Percentiles rank a stretch among this genome's conserved stretches.
Conservation (phyloP, 2,797 vertebrate species). For the Crossoptilon crossoptilon region DNA sequence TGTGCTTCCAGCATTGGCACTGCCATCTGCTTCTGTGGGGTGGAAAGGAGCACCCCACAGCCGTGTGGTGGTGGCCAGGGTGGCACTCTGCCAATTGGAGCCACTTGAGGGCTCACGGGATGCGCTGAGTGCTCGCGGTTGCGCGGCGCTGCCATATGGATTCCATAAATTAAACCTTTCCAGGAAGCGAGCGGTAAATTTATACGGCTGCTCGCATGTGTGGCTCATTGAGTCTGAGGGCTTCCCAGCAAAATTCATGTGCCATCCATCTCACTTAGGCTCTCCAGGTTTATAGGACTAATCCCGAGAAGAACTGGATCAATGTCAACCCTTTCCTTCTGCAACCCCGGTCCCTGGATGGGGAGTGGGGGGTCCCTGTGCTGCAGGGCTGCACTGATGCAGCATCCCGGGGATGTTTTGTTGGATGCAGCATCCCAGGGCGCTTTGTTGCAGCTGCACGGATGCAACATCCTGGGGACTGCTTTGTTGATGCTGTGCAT, state of each 20-base stretch:
- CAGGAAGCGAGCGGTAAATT: constrained; percentile 64
- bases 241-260: constrained; percentile 21
- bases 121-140: not conserved
- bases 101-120: constrained; percentile 44
- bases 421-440: rapidly evolving
- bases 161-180: constrained; percentile 78
- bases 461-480: not conserved
- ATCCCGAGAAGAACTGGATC: not conserved
- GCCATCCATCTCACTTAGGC: not conserved
- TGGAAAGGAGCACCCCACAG: not conserved
- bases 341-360: not conserved
- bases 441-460: not conserved
- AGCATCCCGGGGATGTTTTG: not conserved
- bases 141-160: constrained; percentile 70
- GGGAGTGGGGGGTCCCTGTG: rapidly evolving
- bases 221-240: constrained; percentile 40
- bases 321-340: not conserved
- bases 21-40: not conserved
- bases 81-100: constrained; percentile 42
- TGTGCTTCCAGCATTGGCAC: not conserved
- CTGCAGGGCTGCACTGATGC: rapidly evolving
- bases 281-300: not conserved
- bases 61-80: not conserved
- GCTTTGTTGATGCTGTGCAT: not conserved
- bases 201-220: not conserved